A percentile compares a stretch with the other conserved stretches of the same genome.
phyloP scores from a whole-genome alignment of 2,113 vertebrate species.

The Colossoma macropomum region DNA sequence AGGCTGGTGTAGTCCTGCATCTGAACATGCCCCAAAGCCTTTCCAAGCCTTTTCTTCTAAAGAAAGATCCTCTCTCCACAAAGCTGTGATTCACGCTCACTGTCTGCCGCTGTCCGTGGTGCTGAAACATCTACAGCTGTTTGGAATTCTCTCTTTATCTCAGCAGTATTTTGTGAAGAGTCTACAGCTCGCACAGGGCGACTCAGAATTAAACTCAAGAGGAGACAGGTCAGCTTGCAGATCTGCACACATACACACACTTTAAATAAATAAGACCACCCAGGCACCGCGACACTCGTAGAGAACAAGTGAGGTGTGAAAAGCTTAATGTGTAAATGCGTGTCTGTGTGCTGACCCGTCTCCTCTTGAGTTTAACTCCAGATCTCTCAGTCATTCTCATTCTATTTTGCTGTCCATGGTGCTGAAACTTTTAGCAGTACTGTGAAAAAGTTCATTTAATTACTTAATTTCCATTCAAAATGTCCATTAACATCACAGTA shows the following conservation, averaged over 20 bases:
- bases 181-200: background rate
- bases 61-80: background rate
- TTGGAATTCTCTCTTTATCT: background rate
- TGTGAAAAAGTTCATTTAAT: too few species aligned
- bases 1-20: background rate
- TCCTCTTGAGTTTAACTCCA: too few species aligned
- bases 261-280: background rate
- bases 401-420: too few species aligned
- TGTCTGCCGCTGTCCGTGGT: background rate
- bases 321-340: too few species aligned
- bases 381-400: too few species aligned
- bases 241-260: constrained; percentile 22
- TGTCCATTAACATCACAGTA: too few species aligned
- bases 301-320: background rate
- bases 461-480: too few species aligned
- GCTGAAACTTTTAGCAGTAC: too few species aligned
- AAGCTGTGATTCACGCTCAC: background rate
- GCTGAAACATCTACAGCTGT: background rate
- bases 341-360: too few species aligned
- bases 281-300: background rate
- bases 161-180: background rate
- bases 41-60: background rate
- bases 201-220: constrained; percentile 20
- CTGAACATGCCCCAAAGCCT: background rate
- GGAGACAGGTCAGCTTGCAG: background rate